Evolutionary conservation across 2,113 vertebrate genomes (phyloP).

Genomic region (Poeciliopsis turrubarensis): DNA sequence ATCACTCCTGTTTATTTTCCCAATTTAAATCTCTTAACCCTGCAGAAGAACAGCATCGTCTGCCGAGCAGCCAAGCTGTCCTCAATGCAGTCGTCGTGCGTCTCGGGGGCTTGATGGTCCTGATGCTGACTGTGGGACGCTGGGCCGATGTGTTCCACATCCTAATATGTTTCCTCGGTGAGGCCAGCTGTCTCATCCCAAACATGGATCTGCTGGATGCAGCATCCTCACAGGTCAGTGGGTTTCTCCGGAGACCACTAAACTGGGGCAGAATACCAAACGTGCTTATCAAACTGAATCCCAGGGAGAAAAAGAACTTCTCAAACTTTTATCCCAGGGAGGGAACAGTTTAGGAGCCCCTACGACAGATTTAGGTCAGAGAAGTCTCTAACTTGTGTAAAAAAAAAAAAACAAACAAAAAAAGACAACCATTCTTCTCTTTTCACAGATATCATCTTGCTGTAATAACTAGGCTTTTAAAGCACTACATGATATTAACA

Average conservation of each 20-base stretch:
- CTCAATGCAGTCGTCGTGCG: constrained; percentile 85
- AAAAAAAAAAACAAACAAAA: too few relatives aligned
- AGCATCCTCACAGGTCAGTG: constrained; percentile 81
- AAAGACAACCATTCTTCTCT: constrained; percentile 31
- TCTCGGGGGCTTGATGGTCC: constrained; percentile 88
- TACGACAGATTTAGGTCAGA: constrained; percentile 60
- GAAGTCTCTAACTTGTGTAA: constrained; percentile 25
- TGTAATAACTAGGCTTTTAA: constrained; percentile 9
- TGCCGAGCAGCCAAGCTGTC: constrained; percentile 49
- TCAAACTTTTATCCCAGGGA: constrained; percentile 53
- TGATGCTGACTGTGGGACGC: constrained; percentile 89
- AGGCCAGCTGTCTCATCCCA: constrained; percentile 84
- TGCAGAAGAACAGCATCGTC: constrained; percentile 85
- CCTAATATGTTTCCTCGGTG: constrained; percentile 86
- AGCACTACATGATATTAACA: not conserved
- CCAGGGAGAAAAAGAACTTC: constrained; percentile 47
- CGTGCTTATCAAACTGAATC: constrained; percentile 52
- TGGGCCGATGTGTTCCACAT: constrained; percentile 89
- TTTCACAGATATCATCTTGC: constrained; percentile 14
- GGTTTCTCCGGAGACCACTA: constrained; percentile 31
- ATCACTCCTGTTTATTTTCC: not conserved
- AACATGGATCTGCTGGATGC: constrained; percentile 78
- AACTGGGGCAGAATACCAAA: constrained; percentile 59
- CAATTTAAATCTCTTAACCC: constrained; percentile 1
- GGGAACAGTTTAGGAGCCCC: constrained; percentile 45